Conservation (phyloP, 2,888 invertebrate species). For the Nomada flava region DNA sequence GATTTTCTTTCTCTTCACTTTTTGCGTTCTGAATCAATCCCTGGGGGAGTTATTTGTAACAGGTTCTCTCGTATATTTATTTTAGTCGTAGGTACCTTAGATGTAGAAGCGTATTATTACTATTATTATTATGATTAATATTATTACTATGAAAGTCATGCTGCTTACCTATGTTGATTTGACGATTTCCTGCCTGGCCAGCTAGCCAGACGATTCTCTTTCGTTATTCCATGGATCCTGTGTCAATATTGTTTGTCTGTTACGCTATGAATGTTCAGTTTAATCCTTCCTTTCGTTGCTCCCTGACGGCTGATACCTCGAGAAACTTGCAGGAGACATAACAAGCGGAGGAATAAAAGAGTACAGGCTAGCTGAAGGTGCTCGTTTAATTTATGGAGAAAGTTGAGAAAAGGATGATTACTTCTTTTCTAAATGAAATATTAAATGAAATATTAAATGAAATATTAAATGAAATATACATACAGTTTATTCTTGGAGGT, state of each 20-base stretch:
- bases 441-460: background rate
- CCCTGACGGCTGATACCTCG: constrained; percentile 17
- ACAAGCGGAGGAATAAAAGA: constrained; percentile 32
- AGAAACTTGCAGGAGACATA: constrained; percentile 33
- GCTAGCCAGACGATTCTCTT: background rate
- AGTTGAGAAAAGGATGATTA: background rate
- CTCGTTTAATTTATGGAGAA: constrained; percentile 5
- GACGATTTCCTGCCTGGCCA: background rate
- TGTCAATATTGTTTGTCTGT: constrained; percentile 52
- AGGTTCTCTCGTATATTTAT: constrained; percentile 30
- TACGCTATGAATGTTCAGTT: constrained; percentile 35
- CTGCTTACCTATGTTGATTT: constrained; percentile 1
- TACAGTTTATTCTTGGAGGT: background rate
- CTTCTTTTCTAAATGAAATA: background rate
- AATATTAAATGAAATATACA: too few relatives aligned
- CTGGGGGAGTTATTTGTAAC: constrained; percentile 23
- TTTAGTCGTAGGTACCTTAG: constrained; percentile 17
- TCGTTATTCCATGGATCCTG: constrained; percentile 29
- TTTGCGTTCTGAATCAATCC: constrained; percentile 29
- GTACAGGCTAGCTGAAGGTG: constrained; percentile 11
- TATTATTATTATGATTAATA: background rate
- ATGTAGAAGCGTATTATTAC: constrained; percentile 41
- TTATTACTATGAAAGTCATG: background rate
- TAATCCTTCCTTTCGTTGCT: constrained; percentile 49
- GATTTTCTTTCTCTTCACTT: background rate